Evolutionary conservation across 1,140 invertebrate species (phyloP), one percentile per base, ranked within the genome.

Genomic region (Bombus pyrosoma): DNA sequence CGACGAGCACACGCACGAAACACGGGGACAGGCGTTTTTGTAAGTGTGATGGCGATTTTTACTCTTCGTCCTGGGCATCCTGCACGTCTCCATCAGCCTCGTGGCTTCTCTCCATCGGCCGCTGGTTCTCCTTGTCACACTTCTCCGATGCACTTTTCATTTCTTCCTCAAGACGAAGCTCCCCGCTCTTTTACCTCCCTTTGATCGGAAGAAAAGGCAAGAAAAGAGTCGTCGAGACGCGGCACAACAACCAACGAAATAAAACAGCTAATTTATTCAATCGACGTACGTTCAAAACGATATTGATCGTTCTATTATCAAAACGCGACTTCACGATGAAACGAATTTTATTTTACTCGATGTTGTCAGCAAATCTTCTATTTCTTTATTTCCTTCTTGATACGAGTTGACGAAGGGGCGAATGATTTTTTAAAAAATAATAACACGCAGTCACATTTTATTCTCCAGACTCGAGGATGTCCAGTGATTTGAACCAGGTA

Each of bases 11-110:
- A 84, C 77, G 86, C 89, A 66, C 77, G 71, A 88, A 83, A 85
- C 76, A 43, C 90, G 87, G 87, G 74, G 81, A 71, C 89, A 87
- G 87, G 78, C 72, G 68, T 71, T 89, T 86, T 80, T 87, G 87
- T 82, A 89, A 92, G 78, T 85, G 71, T 82, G 59, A 59, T 82
- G 64, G 78, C 18, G 76, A 81, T 92, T 83, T 89, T 91, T 92
- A 91, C 92, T 94, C 92, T 93, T 93, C 89, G 87, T 93, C 92
- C 68, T 90, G 86, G 12, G 77, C 68, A 80, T 85, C 78, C 59
- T 86, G 76, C 66, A 82, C 76, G 73, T 74, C 72, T 41, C 85
- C 82, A 34, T 90, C 86, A 32, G 47, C 76, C 59, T 80, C 41
- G 37, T 87, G 83, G 73, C 71, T 32, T 41, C 66, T 53, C 53